Percentiles rank a stretch among this genome's conserved stretches.
Conservation (phyloP, 2,888 invertebrate species). For the Argyresthia albistria region DNA sequence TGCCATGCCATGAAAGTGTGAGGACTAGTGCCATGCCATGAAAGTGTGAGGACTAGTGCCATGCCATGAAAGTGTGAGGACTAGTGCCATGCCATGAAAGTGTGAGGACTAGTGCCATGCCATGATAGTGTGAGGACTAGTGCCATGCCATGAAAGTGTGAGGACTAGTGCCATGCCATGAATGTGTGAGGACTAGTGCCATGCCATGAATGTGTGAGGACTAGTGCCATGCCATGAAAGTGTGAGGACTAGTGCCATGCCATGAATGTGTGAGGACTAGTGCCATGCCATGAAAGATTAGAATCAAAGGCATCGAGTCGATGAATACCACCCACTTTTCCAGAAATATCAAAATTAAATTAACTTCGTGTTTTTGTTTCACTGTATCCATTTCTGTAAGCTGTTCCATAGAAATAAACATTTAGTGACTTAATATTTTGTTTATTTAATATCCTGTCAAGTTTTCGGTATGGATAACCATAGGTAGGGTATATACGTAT, state of each 20-base stretch:
- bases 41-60: slow-evolving; percentile 41
- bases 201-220: slow-evolving; percentile 60
- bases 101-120: no score
- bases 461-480: no score
- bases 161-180: no score
- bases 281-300: slow-evolving; percentile 71
- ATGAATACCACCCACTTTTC: slow-evolving; percentile 72
- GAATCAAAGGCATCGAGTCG: slow-evolving; percentile 67
- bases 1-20: slow-evolving; percentile 70
- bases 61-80: slow-evolving; percentile 67
- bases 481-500: no score
- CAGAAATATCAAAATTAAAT: slow-evolving; percentile 47
- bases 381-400: slow-evolving; percentile 55
- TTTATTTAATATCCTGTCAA: neutral
- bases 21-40: slow-evolving; percentile 72
- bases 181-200: slow-evolving; percentile 70
- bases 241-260: slow-evolving; percentile 71
- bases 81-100: slow-evolving; percentile 72
- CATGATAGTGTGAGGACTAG: slow-evolving; percentile 69
- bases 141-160: slow-evolving; percentile 67
- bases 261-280: slow-evolving; percentile 52
- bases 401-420: slow-evolving; percentile 57
- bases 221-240: no score
- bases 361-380: slow-evolving; percentile 43
- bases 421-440: slow-evolving; percentile 24